Evolutionary conservation across 2,113 vertebrate genomes (phyloP), one percentile per base, ranked within the genome.

Genomic region (Tetrax tetrax): DNA sequence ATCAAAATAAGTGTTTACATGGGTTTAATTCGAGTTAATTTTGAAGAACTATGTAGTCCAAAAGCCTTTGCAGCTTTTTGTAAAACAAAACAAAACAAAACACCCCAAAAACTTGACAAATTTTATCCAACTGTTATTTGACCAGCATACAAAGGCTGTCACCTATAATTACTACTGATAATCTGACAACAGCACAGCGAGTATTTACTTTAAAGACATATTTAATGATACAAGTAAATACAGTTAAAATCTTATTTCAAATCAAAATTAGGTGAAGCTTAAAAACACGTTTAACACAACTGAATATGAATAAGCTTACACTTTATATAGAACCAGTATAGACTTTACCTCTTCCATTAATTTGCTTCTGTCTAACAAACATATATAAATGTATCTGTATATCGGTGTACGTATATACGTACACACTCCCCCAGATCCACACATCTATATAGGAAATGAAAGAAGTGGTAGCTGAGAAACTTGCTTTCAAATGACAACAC

Each of bases 401-500:
- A 16, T 33, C 59, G 15, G 5, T 18, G 5, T 31, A 14, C 17
- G 14, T 14, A 15, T 19, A 23, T 10, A 47, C 7, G 17, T 56
- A 60, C 6, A 43, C 7, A 18, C 3, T 11, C 8, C 16, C 10
- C 29, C 5, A 10, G 11, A 48, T 6, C 6, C 3, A 54, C 7
- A 12, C 37, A 91, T 56, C 14, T 45, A 9, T 8, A 51, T 3
- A 72, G 10, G 16, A 75, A 74, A 51, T 10, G 4, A 76, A 64
- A 48, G 28, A 72, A 50, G 47, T 6, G 15, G 29, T 23, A 25
- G 12, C 35, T 70, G 51, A 71, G 75, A 90, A 88, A 93, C 53
- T 90, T 88, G 56, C 33, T 90, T 93, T 77, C 56, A 91, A 95
- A 95, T 91, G 48, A 87, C 83, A 96, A 89, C 45, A 94, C 22